Evolutionary conservation across 2,797 vertebrate species (phyloP).

Genomic region (Buphagus erythrorhynchus): DNA sequence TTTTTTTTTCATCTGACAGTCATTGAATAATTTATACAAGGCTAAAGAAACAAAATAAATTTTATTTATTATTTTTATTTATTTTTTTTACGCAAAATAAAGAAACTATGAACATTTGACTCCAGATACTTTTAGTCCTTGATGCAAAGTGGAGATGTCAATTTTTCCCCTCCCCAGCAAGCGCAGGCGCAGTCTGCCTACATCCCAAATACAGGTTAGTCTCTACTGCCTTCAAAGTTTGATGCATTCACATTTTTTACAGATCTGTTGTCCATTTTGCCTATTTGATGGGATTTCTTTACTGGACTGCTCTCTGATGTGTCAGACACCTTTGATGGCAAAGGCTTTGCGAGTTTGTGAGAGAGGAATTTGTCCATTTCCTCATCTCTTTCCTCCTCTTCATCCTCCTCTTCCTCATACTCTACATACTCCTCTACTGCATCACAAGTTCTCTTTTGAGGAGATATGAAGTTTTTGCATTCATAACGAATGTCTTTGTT

Average conservation of each 20-base stretch:
- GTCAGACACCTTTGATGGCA: slow-evolving; percentile 80
- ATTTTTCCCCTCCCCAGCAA: slow-evolving; percentile 52
- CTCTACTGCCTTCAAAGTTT: slow-evolving; percentile 83
- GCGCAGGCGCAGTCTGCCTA: slow-evolving; percentile 44
- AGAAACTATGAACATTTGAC: slow-evolving; percentile 81
- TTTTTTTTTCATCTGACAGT: slow-evolving; percentile 69
- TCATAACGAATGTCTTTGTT: slow-evolving; percentile 86
- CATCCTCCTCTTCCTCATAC: slow-evolving; percentile 83
- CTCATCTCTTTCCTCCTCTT: slow-evolving; percentile 69
- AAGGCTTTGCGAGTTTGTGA: slow-evolving; percentile 81
- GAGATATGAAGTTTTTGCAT: slow-evolving; percentile 88
- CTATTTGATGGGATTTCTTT: slow-evolving; percentile 85
- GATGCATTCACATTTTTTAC: slow-evolving; percentile 85
- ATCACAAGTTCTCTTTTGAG: slow-evolving; percentile 85
- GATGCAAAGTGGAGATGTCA: slow-evolving; percentile 71
- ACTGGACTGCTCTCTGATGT: slow-evolving; percentile 76
- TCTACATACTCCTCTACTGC: slow-evolving; percentile 79
- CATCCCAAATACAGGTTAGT: slow-evolving; percentile 81
- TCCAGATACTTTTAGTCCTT: slow-evolving; percentile 77
- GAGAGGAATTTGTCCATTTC: slow-evolving; percentile 84
- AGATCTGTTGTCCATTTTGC: slow-evolving; percentile 92
- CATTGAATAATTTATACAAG: slow-evolving; percentile 85
- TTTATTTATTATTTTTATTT: slow-evolving; percentile 80
- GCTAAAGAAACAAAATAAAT: slow-evolving; percentile 83
- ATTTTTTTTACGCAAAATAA: slow-evolving; percentile 83